phyloP scores from a whole-genome alignment of 2,888 invertebrate genomes.

The Thalpophila matura region DNA sequence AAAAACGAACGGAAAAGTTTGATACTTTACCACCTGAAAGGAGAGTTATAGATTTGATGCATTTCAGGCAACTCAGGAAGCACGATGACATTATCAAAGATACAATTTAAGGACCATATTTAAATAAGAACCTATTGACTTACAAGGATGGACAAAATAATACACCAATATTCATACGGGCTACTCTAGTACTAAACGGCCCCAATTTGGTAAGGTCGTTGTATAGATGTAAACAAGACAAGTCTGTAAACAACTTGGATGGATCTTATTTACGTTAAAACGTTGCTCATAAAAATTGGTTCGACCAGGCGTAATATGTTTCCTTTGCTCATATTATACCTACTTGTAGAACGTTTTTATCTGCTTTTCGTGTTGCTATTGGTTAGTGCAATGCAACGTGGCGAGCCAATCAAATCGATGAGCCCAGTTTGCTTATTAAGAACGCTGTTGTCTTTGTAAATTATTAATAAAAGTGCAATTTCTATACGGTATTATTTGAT shows the following conservation, averaged over 20 bases:
- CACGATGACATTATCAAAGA: not conserved
- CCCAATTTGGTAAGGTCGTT: constrained; percentile 11
- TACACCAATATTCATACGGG: constrained; percentile 25
- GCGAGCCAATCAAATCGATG: not conserved
- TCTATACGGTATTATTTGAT: no score
- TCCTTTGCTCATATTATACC: not conserved
- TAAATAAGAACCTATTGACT: not conserved
- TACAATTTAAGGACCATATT: not conserved
- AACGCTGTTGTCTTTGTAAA: not conserved
- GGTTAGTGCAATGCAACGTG: not conserved
- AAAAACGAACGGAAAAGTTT: not conserved
- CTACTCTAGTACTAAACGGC: not conserved
- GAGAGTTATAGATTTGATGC: no score
- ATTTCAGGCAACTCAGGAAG: not conserved
- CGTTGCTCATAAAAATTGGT: constrained; percentile 23
- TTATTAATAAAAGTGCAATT: no score
- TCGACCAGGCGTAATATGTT: not conserved
- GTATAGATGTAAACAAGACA: constrained; percentile 38
- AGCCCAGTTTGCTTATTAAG: not conserved
- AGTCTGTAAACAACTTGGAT: constrained; percentile 42
- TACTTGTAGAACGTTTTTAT: not conserved
- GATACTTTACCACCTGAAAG: no score
- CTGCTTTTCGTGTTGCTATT: not conserved
- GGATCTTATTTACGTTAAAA: constrained; percentile 19
- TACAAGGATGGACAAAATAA: not conserved